These are phyloP conservation scores for Arion vulgaris DNA, from an alignment of 1,140 invertebrate species.

Conservation along the genomic window DNA sequence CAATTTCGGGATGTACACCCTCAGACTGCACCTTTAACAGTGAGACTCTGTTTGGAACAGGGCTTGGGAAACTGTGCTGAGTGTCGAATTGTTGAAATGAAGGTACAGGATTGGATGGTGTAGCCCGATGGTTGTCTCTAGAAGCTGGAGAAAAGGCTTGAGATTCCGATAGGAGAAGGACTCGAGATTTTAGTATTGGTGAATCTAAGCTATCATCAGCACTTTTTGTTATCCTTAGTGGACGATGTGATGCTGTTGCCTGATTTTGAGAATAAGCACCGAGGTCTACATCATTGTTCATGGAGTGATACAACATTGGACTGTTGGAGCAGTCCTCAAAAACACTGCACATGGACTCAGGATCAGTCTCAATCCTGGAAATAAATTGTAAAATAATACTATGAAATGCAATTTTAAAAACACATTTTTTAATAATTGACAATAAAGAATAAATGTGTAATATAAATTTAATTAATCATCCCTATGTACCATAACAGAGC, in stretches of 20 bases:
- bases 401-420: too few species aligned
- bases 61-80: background rate
- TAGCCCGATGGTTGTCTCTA: conserved; percentile 16
- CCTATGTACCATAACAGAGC: too few species aligned
- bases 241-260: conserved; percentile 41
- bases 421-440: too few species aligned
- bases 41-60: conserved; percentile 25
- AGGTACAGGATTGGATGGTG: conserved; percentile 12
- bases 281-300: conserved; percentile 54
- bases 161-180: conserved; percentile 27
- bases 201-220: conserved; percentile 44
- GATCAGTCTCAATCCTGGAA: conserved; percentile 63
- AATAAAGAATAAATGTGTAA: too few species aligned
- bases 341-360: conserved; percentile 62
- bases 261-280: conserved; percentile 28
- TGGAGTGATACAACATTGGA: conserved; percentile 53
- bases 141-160: conserved; percentile 15
- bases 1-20: conserved; percentile 45
- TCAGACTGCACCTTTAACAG: conserved; percentile 48
- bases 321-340: conserved; percentile 54
- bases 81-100: background rate
- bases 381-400: conserved; percentile 18
- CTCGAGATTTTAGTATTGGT: conserved; percentile 26
- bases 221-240: conserved; percentile 51
- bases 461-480: too few species aligned